Evolutionary conservation across 2,797 vertebrate genomes (phyloP).

Genomic region (Gymnoscopelus braueri): DNA sequence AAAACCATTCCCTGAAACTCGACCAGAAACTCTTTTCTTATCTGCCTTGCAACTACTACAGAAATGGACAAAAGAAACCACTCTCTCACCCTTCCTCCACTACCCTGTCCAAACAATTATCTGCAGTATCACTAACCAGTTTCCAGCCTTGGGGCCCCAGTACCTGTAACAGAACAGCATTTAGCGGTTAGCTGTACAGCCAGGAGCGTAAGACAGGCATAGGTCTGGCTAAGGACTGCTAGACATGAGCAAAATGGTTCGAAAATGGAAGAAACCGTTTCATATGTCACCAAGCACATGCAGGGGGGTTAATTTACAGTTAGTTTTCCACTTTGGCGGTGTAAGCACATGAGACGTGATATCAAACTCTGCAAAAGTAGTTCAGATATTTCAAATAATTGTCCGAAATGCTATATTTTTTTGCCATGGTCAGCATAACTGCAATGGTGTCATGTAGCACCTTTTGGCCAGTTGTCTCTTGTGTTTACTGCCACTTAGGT

Average conservation of each 20-base stretch:
- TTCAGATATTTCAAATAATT: conserved; percentile 56
- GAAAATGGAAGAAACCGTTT: neutral
- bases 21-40: conserved; percentile 28
- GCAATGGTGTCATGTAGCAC: neutral
- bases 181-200: conserved; percentile 39
- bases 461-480: conserved; percentile 22
- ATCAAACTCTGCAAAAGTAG: neutral
- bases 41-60: conserved; percentile 9
- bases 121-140: conserved; percentile 48
- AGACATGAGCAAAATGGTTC: conserved; percentile 8
- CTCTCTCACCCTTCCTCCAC: neutral
- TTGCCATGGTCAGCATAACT: conserved; percentile 33
- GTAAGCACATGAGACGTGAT: conserved; percentile 16
- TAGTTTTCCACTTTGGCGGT: conserved; percentile 35
- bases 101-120: conserved; percentile 39
- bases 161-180: conserved; percentile 45
- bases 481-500: conserved; percentile 40
- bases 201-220: conserved; percentile 32
- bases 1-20: conserved; percentile 25
- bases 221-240: conserved; percentile 20
- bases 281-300: conserved; percentile 27
- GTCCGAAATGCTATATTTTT: conserved; percentile 23
- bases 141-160: conserved; percentile 31
- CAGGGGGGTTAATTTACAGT: conserved; percentile 21
- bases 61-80: conserved; percentile 28